These are phyloP conservation scores for Trissolcus japonicus DNA, from an alignment of 2,888 invertebrate genomes.

Conservation along the genomic window DNA sequence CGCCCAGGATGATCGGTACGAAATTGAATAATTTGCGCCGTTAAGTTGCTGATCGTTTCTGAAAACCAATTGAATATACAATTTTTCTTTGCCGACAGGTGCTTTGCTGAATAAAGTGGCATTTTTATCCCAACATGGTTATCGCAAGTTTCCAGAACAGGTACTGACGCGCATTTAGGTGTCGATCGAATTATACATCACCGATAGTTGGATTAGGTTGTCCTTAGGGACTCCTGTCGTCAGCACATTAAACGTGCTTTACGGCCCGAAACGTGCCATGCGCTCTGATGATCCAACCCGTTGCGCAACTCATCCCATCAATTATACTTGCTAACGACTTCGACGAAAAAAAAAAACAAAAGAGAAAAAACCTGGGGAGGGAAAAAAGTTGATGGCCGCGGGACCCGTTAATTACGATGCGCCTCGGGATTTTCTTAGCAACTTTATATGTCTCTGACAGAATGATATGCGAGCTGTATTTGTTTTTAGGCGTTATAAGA, in stretches of 20 bases:
- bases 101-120: too few relatives aligned
- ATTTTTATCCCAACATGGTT: too few relatives aligned
- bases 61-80: too few relatives aligned
- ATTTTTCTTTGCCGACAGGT: too few relatives aligned
- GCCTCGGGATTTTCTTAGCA: slow-evolving; percentile 42
- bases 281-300: slow-evolving; percentile 20
- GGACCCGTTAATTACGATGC: slow-evolving; percentile 43
- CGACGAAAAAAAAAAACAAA: slow-evolving; percentile 34
- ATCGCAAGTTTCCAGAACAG: too few relatives aligned
- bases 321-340: slow-evolving; percentile 55
- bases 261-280: slow-evolving; percentile 31
- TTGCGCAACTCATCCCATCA: slow-evolving; percentile 47
- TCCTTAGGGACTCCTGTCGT: slow-evolving; percentile 43
- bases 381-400: slow-evolving; percentile 31
- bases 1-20: too few relatives aligned
- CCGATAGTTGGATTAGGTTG: slow-evolving; percentile 30
- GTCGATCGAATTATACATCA: slow-evolving; percentile 52
- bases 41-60: too few relatives aligned
- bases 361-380: background rate
- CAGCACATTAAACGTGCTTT: slow-evolving; percentile 47
- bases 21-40: too few relatives aligned
- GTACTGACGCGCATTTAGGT: slow-evolving; percentile 15
- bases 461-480: slow-evolving; percentile 53
- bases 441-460: slow-evolving; percentile 53
- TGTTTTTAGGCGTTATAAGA: slow-evolving; percentile 46